phyloP scores from a whole-genome alignment of 1,140 invertebrate genomes.

The Drosophila bipectinata region DNA sequence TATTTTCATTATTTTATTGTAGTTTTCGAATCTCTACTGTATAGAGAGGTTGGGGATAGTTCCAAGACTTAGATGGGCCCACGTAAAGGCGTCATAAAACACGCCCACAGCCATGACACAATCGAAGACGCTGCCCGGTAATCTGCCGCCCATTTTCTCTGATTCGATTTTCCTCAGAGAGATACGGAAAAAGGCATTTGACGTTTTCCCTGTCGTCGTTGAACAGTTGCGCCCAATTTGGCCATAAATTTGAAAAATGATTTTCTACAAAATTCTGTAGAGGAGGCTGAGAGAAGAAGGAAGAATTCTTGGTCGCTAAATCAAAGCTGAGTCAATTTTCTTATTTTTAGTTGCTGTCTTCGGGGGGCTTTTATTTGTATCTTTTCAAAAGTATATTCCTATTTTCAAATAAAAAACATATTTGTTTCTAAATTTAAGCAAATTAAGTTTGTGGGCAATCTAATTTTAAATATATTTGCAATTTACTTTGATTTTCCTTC shows the following conservation, averaged over 20 bases:
- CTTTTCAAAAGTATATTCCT: conserved; percentile 49
- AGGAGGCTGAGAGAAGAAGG: neutral
- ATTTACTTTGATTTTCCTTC: conserved; percentile 49
- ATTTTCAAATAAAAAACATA: conserved; percentile 34
- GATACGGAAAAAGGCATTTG: conserved; percentile 22
- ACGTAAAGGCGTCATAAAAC: conserved; percentile 45
- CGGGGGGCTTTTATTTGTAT: conserved; percentile 29
- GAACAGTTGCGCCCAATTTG: conserved; percentile 72
- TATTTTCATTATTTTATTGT: neutral
- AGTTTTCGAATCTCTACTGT: conserved; percentile 12
- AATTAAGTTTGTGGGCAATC: conserved; percentile 43
- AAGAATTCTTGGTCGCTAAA: conserved; percentile 50
- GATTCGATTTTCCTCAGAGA: conserved; percentile 12
- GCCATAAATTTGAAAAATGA: conserved; percentile 77
- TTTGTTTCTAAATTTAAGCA: conserved; percentile 63
- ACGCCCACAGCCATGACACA: conserved; percentile 43
- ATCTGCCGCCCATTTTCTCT: conserved; percentile 22
- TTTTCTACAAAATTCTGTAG: conserved; percentile 49
- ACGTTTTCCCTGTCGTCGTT: conserved; percentile 34
- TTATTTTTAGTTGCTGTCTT: conserved; percentile 67
- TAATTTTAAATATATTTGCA: conserved; percentile 61
- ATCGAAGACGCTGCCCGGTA: conserved; percentile 29
- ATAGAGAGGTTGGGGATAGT: conserved; percentile 25
- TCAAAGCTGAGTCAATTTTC: conserved; percentile 71
- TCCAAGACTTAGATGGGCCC: conserved; percentile 7